Evolutionary conservation across 2,888 invertebrate species (phyloP).

Genomic region (Globia sparganii): DNA sequence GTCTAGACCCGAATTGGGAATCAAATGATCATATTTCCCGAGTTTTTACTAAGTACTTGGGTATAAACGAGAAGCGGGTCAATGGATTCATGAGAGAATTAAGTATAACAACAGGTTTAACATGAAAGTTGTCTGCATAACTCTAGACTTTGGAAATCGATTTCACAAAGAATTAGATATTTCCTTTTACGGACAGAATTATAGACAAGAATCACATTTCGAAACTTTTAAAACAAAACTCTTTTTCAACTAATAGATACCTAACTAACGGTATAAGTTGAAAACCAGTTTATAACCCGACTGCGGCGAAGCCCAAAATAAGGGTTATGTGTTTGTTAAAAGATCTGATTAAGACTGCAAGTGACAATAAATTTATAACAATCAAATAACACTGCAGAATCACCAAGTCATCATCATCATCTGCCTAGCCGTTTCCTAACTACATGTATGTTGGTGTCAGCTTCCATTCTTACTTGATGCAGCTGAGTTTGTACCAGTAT

Average conservation of each 20-base stretch:
- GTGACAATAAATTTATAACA: not conserved
- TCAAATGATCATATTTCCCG: not conserved
- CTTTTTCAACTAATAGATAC: not conserved
- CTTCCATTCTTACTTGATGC: too few relatives aligned
- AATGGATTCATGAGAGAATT: not conserved
- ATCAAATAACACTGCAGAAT: not conserved
- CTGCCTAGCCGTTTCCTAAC: too few relatives aligned
- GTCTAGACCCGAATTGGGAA: not conserved
- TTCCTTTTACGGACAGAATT: not conserved
- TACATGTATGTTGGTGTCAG: too few relatives aligned
- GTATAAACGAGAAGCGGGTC: not conserved
- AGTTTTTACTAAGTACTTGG: not conserved
- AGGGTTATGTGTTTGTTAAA: too few relatives aligned
- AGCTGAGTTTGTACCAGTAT: too few relatives aligned
- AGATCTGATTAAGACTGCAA: too few relatives aligned
- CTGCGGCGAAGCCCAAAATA: too few relatives aligned
- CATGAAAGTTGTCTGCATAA: not conserved
- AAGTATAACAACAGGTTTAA: not conserved
- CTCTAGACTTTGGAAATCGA: not conserved
- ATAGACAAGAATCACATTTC: too few relatives aligned
- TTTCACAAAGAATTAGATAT: constrained; percentile 7
- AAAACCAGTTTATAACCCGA: too few relatives aligned
- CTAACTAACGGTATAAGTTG: not conserved
- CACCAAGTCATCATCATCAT: too few relatives aligned
- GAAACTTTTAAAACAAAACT: not conserved